Percentiles rank a stretch among this genome's conserved stretches.
These are phyloP conservation scores for Drosophila lutescens DNA, from an alignment of 2,888 invertebrate genomes.

Conservation along the genomic window DNA sequence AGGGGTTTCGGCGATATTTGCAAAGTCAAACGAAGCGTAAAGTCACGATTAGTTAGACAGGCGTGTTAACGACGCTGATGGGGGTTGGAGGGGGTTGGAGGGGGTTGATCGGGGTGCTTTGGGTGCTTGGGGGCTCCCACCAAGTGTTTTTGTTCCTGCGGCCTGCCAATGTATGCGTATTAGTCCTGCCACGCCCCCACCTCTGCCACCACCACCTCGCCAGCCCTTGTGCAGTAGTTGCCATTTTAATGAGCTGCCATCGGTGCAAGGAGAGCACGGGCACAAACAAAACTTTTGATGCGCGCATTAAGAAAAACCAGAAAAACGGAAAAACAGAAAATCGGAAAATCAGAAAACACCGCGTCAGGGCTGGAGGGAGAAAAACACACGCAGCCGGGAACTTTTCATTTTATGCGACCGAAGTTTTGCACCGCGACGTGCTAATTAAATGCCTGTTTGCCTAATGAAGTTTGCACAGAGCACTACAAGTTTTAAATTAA, in stretches of 20 bases:
- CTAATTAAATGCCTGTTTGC: conserved; percentile 78
- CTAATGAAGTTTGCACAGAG: conserved; percentile 68
- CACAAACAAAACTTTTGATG: conserved; percentile 66
- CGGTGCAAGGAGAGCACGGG: conserved; percentile 43
- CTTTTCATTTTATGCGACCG: conserved; percentile 67
- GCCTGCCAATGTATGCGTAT: conserved; percentile 53
- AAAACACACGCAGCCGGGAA: conserved; percentile 46
- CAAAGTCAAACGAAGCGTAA: conserved; percentile 83
- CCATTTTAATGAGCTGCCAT: conserved; percentile 76
- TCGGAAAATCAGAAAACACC: conserved; percentile 30
- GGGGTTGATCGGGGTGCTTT: background rate
- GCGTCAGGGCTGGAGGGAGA: background rate
- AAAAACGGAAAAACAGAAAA: conserved; percentile 15
- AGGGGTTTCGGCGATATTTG: conserved; percentile 76
- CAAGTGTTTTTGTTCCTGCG: conserved; percentile 45
- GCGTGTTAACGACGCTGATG: conserved; percentile 77
- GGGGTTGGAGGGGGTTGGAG: conserved; percentile 44
- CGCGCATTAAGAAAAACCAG: conserved; percentile 53
- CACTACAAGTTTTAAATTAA: conserved; percentile 70
- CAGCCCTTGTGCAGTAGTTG: conserved; percentile 50
- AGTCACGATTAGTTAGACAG: conserved; percentile 84
- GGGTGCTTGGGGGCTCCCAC: background rate
- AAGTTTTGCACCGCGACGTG: conserved; percentile 70
- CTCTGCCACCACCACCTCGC: background rate
- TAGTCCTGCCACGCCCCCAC: conserved; percentile 31